A percentile compares a stretch with the other conserved stretches of the same genome.
Evolutionary conservation across 2,888 invertebrate species (phyloP).

Genomic region (Plutella xylostella): DNA sequence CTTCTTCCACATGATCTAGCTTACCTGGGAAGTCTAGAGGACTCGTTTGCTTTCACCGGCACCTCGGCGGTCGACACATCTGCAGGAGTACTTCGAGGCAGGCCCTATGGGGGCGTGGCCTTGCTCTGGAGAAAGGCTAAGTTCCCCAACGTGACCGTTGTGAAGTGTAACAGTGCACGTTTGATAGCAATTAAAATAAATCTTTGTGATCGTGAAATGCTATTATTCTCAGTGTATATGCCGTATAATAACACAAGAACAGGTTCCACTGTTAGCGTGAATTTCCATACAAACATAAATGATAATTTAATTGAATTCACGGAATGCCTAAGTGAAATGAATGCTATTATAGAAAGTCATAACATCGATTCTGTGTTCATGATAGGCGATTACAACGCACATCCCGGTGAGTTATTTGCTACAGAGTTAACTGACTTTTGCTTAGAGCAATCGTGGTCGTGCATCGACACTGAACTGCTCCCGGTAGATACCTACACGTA

Average conservation of each 20-base stretch:
- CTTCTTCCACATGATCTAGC: conserved; percentile 6
- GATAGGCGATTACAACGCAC: too few species aligned
- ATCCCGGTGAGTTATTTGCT: too few species aligned
- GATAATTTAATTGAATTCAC: too few species aligned
- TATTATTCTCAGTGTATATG: conserved; percentile 7
- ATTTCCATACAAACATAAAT: too few species aligned
- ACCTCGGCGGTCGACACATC: conserved; percentile 7
- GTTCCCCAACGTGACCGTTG: not conserved
- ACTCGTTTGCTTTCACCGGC: conserved; percentile 4
- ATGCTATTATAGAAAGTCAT: too few species aligned
- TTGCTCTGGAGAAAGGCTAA: conserved; percentile 7
- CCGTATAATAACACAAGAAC: not conserved
- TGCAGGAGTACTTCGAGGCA: conserved; percentile 3
- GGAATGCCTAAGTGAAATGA: too few species aligned
- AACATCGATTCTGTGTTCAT: too few species aligned
- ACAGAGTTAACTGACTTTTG: too few species aligned
- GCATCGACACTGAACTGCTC: too few species aligned
- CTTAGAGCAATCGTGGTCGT: too few species aligned
- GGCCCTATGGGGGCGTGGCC: conserved; percentile 8
- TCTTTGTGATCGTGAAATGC: not conserved
- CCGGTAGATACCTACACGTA: too few species aligned
- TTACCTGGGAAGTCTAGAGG: not conserved
- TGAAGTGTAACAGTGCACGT: conserved; percentile 3
- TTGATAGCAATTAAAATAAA: not conserved
- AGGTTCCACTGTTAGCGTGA: too few species aligned